These are phyloP conservation scores for Apotomis betuletana DNA, from an alignment of 2,888 invertebrate species.

Conservation along the genomic window DNA sequence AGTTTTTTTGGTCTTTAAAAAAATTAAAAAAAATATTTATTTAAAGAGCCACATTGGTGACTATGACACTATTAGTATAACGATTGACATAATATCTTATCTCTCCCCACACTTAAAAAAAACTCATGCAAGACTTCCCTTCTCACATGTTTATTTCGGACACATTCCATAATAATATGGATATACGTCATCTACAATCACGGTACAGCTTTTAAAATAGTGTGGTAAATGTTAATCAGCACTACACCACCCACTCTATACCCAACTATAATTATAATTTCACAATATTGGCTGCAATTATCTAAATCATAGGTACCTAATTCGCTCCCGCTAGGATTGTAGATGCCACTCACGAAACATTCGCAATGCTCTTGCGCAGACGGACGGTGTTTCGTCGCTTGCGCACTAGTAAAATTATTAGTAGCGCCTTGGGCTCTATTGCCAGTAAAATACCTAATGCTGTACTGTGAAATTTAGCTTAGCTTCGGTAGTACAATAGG, in stretches of 20 bases:
- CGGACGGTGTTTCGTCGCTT: not conserved
- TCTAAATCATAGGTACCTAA: constrained; percentile 25
- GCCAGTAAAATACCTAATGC: constrained; percentile 7
- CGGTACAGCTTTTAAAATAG: too few relatives aligned
- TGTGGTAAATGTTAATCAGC: too few relatives aligned
- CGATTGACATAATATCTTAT: too few relatives aligned
- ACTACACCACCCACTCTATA: not conserved
- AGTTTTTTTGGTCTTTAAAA: too few relatives aligned
- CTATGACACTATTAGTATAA: too few relatives aligned
- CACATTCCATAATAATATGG: too few relatives aligned
- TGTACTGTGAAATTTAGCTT: constrained; percentile 12
- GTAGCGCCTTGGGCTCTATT: constrained; percentile 11
- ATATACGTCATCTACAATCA: too few relatives aligned
- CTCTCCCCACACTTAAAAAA: too few relatives aligned
- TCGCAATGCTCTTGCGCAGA: constrained; percentile 38
- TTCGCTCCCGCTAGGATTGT: constrained; percentile 19
- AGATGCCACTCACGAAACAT: constrained; percentile 36
- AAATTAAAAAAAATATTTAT: too few relatives aligned
- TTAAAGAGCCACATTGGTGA: too few relatives aligned
- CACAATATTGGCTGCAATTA: constrained; percentile 16
- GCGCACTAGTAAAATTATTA: constrained; percentile 26
- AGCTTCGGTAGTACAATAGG: not conserved
- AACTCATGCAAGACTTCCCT: too few relatives aligned
- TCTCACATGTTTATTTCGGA: too few relatives aligned
- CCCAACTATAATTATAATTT: not conserved